A percentile compares a stretch with the other conserved stretches of the same genome.
These are phyloP conservation scores for Cistogaster globosa DNA, from an alignment of 2,888 invertebrate species.

Conservation along the genomic window DNA sequence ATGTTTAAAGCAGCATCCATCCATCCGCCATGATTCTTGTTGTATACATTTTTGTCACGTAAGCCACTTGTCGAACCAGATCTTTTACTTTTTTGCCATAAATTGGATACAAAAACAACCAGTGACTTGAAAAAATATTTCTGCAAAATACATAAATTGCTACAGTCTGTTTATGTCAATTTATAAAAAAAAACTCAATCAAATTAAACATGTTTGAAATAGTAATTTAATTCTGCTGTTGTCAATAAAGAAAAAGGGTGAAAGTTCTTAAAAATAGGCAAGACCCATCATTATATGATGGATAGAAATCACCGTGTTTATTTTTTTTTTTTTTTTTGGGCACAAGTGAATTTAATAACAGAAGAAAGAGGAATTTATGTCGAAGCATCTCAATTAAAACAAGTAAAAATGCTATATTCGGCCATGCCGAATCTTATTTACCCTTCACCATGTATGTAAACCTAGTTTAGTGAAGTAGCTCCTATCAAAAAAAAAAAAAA, in stretches of 20 bases:
- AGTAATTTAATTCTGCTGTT: neutral
- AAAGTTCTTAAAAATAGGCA: constrained; percentile 37
- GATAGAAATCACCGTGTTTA: no score
- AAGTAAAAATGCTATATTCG: no score
- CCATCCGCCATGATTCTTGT: constrained; percentile 53
- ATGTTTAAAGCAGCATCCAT: constrained; percentile 7
- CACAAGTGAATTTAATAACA: no score
- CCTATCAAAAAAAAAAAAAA: no score
- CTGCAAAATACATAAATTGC: constrained; percentile 6
- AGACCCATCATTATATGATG: neutral
- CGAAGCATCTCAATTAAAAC: no score
- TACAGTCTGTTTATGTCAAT: neutral
- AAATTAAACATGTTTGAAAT: neutral
- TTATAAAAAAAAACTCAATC: neutral
- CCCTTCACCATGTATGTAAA: no score
- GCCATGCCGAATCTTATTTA: no score
- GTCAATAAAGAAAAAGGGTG: constrained; percentile 19
- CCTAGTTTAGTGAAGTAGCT: no score
- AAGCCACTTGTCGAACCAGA: constrained; percentile 68
- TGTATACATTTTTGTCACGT: constrained; percentile 63
- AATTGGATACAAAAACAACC: neutral
- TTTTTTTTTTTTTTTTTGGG: no score
- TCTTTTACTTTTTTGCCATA: constrained; percentile 29
- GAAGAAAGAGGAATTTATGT: no score
- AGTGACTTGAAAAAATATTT: neutral